Evolutionary conservation across 2,888 invertebrate genomes (phyloP).

Genomic region (Buathra laborator): DNA sequence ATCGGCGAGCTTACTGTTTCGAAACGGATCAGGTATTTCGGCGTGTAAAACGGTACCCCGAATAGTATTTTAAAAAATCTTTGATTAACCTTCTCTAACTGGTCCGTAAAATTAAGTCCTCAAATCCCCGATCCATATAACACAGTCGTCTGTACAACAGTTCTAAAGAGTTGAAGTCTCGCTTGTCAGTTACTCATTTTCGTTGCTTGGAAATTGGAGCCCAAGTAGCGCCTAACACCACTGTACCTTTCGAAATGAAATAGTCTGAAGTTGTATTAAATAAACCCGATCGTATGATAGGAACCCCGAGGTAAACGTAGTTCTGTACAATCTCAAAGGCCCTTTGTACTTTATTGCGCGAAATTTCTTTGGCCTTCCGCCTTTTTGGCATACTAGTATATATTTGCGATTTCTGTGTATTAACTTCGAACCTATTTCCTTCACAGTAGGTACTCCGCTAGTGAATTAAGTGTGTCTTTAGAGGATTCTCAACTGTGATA

Average conservation of each 20-base stretch:
- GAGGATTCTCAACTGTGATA: conserved; percentile 18
- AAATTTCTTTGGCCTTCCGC: conserved; percentile 5
- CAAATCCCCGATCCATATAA: conserved; percentile 42
- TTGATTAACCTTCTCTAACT: conserved; percentile 40
- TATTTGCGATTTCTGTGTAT: conserved; percentile 35
- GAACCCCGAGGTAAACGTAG: conserved; percentile 55
- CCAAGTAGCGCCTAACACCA: conserved; percentile 45
- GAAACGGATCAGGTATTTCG: conserved; percentile 42
- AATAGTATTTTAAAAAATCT: conserved; percentile 31
- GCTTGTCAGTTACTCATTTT: conserved; percentile 31
- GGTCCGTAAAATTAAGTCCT: conserved; percentile 8
- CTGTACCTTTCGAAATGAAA: conserved; percentile 27
- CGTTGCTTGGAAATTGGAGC: background rate
- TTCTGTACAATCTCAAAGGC: conserved; percentile 27
- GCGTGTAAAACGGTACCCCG: conserved; percentile 16
- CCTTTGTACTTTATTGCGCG: conserved; percentile 26
- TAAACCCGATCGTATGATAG: conserved; percentile 22
- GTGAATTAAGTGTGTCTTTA: conserved; percentile 44
- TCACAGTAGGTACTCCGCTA: conserved; percentile 18
- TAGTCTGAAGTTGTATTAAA: conserved; percentile 9
- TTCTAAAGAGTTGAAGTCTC: conserved; percentile 29
- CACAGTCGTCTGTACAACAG: conserved; percentile 15
- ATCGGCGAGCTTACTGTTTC: conserved; percentile 38
- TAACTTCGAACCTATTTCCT: conserved; percentile 32
- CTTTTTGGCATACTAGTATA: conserved; percentile 50